A percentile compares a stretch with the other conserved stretches of the same genome.
phyloP scores from a whole-genome alignment of 2,797 vertebrate species.

The Pitangus sulphuratus region DNA sequence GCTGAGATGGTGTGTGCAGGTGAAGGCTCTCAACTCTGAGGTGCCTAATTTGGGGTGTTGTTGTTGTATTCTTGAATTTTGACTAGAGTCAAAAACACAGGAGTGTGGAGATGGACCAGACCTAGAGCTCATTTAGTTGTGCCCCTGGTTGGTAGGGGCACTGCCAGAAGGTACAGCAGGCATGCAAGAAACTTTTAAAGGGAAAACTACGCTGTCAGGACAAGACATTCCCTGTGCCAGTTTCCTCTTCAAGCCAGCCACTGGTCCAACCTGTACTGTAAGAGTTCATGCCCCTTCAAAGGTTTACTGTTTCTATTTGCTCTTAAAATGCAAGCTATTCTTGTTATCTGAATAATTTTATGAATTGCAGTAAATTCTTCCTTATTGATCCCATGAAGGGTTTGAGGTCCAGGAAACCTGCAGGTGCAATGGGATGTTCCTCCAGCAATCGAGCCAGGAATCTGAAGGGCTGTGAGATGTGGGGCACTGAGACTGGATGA shows the following conservation, averaged over 20 bases:
- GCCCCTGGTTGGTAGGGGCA: background rate
- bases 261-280: background rate
- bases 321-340: background rate
- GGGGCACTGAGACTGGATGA: background rate
- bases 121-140: background rate
- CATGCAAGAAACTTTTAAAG: background rate
- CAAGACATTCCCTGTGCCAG: background rate
- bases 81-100: background rate
- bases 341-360: background rate
- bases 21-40: background rate
- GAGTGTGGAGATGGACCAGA: background rate
- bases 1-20: background rate
- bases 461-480: background rate
- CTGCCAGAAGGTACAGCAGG: background rate
- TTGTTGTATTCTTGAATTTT: background rate
- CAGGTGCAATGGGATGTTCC: background rate
- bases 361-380: background rate
- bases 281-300: background rate
- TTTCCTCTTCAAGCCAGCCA: background rate
- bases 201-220: background rate
- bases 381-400: background rate
- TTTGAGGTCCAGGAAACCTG: background rate
- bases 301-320: background rate
- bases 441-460: background rate
- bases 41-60: background rate